Conservation (phyloP, 2,888 invertebrate species). For the Ectemnius lituratus region DNA sequence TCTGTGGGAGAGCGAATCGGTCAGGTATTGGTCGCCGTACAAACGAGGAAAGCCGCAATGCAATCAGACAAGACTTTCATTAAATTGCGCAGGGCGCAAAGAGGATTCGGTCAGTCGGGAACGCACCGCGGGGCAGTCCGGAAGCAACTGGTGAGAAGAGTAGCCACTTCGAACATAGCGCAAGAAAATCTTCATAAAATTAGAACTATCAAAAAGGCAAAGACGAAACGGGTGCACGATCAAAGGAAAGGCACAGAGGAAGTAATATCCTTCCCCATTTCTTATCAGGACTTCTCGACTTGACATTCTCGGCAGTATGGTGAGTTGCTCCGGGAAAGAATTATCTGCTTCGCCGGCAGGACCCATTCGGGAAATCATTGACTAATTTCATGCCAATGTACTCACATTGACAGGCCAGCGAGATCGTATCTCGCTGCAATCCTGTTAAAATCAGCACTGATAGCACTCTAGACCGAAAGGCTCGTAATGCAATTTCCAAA, state of each 20-base stretch:
- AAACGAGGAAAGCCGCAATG: constrained; percentile 31
- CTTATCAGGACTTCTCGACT: too few species aligned
- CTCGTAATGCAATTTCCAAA: too few species aligned
- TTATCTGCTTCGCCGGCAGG: too few species aligned
- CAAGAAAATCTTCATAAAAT: not conserved
- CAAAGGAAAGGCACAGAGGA: not conserved
- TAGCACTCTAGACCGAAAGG: too few species aligned
- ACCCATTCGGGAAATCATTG: too few species aligned
- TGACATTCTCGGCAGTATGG: too few species aligned
- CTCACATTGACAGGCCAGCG: too few species aligned
- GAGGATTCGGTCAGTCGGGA: constrained; percentile 29
- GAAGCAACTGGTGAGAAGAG: constrained; percentile 21
- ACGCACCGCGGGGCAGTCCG: not conserved
- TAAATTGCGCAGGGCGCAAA: constrained; percentile 6
- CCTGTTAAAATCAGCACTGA: too few species aligned
- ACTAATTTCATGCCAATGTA: too few species aligned
- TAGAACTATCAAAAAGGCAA: not conserved
- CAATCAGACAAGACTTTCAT: constrained; percentile 3
- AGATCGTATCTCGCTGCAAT: too few species aligned
- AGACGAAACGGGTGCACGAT: not conserved
- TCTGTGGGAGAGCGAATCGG: not conserved
- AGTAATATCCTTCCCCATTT: too few species aligned
- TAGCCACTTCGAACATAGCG: not conserved
- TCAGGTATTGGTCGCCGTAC: constrained; percentile 32
- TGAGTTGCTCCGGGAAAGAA: too few species aligned